Evolutionary conservation across 2,888 invertebrate species (phyloP).

Genomic region (Sinotaia quadrata): DNA sequence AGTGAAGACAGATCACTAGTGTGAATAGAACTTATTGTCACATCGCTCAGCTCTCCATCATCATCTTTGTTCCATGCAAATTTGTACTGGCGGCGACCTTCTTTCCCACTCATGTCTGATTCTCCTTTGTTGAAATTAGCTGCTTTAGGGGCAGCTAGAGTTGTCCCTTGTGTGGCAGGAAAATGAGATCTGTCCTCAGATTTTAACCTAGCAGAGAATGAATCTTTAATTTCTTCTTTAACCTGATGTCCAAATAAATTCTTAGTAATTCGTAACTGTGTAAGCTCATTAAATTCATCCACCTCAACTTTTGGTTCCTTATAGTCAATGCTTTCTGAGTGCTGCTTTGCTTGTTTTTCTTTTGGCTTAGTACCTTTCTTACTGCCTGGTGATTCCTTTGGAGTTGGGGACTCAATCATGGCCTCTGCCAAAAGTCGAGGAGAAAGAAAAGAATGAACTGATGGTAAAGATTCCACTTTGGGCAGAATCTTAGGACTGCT

Average conservation of each 20-base stretch:
- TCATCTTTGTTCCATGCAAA: constrained; percentile 65
- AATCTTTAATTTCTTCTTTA: background rate
- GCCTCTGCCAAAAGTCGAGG: constrained; percentile 24
- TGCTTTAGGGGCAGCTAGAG: background rate
- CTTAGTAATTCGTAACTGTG: background rate
- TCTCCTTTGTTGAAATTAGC: constrained; percentile 10
- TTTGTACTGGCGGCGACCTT: constrained; percentile 35
- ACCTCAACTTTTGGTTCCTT: constrained; percentile 4
- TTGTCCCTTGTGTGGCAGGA: background rate
- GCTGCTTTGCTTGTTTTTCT: constrained; percentile 6
- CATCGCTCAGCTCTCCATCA: constrained; percentile 56
- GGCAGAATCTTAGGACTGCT: constrained; percentile 37
- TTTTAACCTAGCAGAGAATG: background rate
- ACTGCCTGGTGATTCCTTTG: background rate
- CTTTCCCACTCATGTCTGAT: constrained; percentile 22
- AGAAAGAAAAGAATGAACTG: constrained; percentile 16
- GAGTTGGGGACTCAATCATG: constrained; percentile 22
- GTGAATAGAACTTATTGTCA: constrained; percentile 72
- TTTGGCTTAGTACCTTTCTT: background rate
- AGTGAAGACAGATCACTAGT: constrained; percentile 73
- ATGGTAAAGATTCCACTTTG: constrained; percentile 20
- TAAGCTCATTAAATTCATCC: background rate
- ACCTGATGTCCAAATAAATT: background rate
- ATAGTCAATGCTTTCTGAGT: background rate
- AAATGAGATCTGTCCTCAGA: background rate